Evolutionary conservation across 2,113 vertebrate genomes (phyloP), one percentile per base, ranked within the genome.

Genomic region (Ctenodactylus gundi): DNA sequence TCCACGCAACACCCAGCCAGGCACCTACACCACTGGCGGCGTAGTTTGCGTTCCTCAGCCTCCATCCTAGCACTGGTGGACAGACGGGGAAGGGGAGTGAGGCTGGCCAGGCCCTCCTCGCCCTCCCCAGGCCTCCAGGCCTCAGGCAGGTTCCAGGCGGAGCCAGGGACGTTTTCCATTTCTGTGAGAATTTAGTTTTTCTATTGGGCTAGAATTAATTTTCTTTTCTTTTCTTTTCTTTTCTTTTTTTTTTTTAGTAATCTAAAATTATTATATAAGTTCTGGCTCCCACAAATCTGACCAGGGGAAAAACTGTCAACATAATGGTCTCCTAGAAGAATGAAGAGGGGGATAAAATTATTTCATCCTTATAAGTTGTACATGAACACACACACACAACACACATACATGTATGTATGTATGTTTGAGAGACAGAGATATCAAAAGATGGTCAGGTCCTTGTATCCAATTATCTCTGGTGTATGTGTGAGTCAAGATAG

Each of bases 231-330:
- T 76, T 34, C 46, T 1, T 53, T 39, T 57, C 23, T 36, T 27
- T 58, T n/a, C n/a, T n/a, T n/a, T n/a, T n/a, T n/a, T n/a, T n/a
- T n/a, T n/a, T n/a, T n/a, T n/a, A n/a, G n/a, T 23, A 65, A 84
- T 53, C n/a, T 51, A 29, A 85, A 55, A 86, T 36, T 31, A 75
- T 13, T 36, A 0, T 34, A 81, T 44, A 85, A 81, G 18, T 41
- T 81, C 81, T 53, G 53, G 27, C 80, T 51, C 27, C 55, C 62
- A 29, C 21, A 88, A 36, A 49, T 88, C 67, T 75, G 36, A 75
- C 36, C 49, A 55, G 51, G 31, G 7, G 44, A 34, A 67, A 34
- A 51, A 17, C 10, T 20, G 70, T 57, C 36, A 46, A 75, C 23
- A 68, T 81, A 65, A 3, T 29, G 4, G 21, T 7, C 67, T 93